Base-by-base conservation (phyloP, 2,797 vertebrate genomes). In the Pristis pectinata region DNA sequence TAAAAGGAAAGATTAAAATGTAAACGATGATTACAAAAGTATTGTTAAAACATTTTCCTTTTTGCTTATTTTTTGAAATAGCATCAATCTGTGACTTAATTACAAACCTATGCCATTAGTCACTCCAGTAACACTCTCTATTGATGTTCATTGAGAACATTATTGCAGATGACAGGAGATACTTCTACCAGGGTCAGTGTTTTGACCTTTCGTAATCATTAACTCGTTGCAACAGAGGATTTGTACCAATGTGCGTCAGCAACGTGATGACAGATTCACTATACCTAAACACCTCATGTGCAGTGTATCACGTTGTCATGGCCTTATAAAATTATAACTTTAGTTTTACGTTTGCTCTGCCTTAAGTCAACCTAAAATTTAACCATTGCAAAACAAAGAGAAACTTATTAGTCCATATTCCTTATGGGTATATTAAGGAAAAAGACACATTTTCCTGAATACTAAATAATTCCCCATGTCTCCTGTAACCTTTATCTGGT, bases 101-200 rank as follows among this genome's bases (percentile, higher is more conserved):
- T 53, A 44, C 11, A 74, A 49, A 74, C 76, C 49, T 74, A 49
- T 76, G 13, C 17, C 44, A n/a, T 74, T 53, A 94, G 70, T 49
- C 92, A 74, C 1, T 76, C 44, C 70, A 7, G 37, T 49, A 93
- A 49, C 67, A 53, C 94, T 76, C 92, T 94, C 70, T 34, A 15
- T 76, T 34, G 44, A 15, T 72, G 30, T 94, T 76, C 44, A 53
- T 74, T 49, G 41, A 93, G 64, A 93, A 30, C 9, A 7, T 49
- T 8, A 94, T 53, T 94, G 70, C 41, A 74, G 15, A 74, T 94
- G 92, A 94, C 92, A 74, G 92, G 94, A 34, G 44, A 74, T 53
- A 74, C 92, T 53, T 34, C 27, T 76, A 19, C 27, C 67, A 94
- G 30, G 70, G 92, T 76, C 44, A 53, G 17, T 76, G 24, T 34